Conservation (phyloP, 2,113 vertebrate genomes). For the Phaethon lepturus region DNA sequence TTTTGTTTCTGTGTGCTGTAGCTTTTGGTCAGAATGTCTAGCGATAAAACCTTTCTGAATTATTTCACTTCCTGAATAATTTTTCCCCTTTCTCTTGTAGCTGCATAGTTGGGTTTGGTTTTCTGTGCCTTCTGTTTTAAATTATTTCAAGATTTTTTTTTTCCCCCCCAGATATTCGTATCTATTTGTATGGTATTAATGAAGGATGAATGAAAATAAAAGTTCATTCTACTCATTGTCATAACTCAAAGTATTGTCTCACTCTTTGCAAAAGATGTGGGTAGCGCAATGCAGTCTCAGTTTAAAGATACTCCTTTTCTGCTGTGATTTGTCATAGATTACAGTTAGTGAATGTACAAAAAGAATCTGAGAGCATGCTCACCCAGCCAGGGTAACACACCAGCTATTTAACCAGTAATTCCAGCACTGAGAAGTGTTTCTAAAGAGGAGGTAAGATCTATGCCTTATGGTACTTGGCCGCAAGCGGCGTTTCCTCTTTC, state of each 20-base stretch:
- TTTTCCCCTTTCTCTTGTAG: constrained; percentile 33
- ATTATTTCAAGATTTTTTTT: constrained; percentile 68
- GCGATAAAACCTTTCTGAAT: constrained; percentile 29
- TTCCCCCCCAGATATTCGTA: constrained; percentile 26
- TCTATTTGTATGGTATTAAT: constrained; percentile 66
- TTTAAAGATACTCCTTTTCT: background rate
- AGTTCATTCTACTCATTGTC: constrained; percentile 49
- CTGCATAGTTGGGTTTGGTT: constrained; percentile 70
- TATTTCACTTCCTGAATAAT: background rate
- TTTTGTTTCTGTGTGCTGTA: constrained; percentile 31
- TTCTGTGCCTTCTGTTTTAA: constrained; percentile 79
- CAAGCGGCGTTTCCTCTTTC: background rate
- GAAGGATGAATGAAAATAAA: constrained; percentile 76
- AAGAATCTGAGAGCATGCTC: background rate
- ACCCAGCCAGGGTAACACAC: background rate
- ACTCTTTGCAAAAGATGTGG: background rate
- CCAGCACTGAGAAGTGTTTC: background rate
- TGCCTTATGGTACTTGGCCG: background rate
- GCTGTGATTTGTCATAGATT: background rate
- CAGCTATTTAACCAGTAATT: background rate
- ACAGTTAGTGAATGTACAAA: background rate
- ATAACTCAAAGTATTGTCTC: background rate
- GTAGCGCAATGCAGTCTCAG: background rate
- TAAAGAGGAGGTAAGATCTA: background rate
- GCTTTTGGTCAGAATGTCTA: constrained; percentile 50